Percentiles rank a stretch among this genome's conserved stretches.
phyloP scores from a whole-genome alignment of 2,888 invertebrate genomes.

The Ganaspis brasiliensis region DNA sequence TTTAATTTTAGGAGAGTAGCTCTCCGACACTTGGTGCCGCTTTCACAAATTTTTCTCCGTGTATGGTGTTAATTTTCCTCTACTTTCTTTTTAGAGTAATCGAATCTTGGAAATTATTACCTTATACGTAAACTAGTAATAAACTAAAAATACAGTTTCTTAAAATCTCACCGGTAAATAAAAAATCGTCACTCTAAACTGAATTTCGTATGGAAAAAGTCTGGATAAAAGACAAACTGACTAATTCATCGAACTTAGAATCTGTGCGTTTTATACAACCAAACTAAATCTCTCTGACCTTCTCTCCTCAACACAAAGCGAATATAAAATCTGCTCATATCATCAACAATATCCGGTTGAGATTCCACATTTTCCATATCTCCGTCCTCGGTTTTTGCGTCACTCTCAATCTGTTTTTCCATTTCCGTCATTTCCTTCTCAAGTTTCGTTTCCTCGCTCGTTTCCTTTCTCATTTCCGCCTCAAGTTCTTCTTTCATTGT shows the following conservation, averaged over 20 bases:
- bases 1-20: too few species aligned
- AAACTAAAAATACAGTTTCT: too few species aligned
- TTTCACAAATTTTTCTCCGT: too few species aligned
- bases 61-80: too few species aligned
- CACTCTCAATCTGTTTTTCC: constrained; percentile 47
- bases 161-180: background rate
- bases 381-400: constrained; percentile 45
- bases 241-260: constrained; percentile 68
- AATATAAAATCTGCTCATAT: constrained; percentile 72
- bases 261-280: constrained; percentile 79
- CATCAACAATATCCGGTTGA: constrained; percentile 50
- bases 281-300: constrained; percentile 74
- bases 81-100: too few species aligned
- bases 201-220: too few species aligned
- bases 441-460: constrained; percentile 48
- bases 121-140: too few species aligned
- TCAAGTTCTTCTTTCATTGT: background rate
- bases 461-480: constrained; percentile 21
- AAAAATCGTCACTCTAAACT: background rate
- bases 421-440: constrained; percentile 30
- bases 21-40: too few species aligned
- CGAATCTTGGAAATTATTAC: too few species aligned
- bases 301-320: constrained; percentile 76
- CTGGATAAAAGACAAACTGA: background rate
- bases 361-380: constrained; percentile 17